Evolutionary conservation across 2,888 invertebrate genomes (phyloP).

Genomic region (Autographa pulchrina): DNA sequence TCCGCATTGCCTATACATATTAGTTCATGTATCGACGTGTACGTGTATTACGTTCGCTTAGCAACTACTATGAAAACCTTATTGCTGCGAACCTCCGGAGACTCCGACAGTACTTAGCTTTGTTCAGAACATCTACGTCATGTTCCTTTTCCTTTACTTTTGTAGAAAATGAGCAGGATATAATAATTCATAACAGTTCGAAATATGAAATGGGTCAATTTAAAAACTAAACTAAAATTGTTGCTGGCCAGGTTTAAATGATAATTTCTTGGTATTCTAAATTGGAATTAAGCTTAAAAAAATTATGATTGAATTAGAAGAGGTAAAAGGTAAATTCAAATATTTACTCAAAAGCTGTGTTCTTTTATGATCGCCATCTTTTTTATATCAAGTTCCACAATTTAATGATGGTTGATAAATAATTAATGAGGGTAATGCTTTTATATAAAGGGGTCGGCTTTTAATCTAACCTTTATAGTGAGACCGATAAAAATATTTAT

Average conservation of each 20-base stretch:
- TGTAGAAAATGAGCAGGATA: constrained; percentile 38
- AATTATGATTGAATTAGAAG: too few relatives aligned
- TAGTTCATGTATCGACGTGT: too few relatives aligned
- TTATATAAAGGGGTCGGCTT: constrained; percentile 3
- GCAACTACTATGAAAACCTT: constrained; percentile 65
- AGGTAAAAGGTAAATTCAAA: too few relatives aligned
- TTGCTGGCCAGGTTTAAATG: neutral
- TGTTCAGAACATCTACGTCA: constrained; percentile 60
- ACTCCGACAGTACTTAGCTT: constrained; percentile 67
- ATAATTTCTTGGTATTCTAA: too few relatives aligned
- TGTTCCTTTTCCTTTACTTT: constrained; percentile 51
- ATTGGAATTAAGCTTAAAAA: too few relatives aligned
- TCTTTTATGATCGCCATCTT: neutral
- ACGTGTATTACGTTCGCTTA: constrained; percentile 53
- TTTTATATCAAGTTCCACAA: neutral
- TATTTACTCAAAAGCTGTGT: neutral
- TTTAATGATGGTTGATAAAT: constrained; percentile 1
- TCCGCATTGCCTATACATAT: too few relatives aligned
- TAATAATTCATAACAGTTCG: constrained; percentile 35
- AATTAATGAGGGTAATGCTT: constrained; percentile 3
- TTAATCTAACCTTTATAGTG: constrained; percentile 8
- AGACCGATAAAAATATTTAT: neutral
- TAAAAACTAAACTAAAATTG: neutral
- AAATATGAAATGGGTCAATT: constrained; percentile 26
- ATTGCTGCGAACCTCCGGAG: constrained; percentile 64